These are phyloP conservation scores for Parthenolecanium corni DNA, from an alignment of 2,888 invertebrate species.

Conservation along the genomic window DNA sequence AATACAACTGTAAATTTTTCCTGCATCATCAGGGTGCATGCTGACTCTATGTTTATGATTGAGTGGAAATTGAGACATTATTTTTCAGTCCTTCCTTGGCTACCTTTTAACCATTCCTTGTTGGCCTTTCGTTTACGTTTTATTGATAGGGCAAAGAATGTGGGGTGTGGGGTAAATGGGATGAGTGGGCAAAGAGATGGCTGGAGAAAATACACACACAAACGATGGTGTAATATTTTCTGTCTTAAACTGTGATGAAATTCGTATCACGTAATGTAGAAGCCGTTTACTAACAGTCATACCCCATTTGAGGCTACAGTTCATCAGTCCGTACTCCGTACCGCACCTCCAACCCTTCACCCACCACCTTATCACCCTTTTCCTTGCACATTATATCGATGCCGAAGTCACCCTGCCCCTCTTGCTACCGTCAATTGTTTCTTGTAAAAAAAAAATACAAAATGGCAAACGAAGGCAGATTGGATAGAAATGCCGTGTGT, in stretches of 20 bases:
- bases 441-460: constrained; percentile 19
- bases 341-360: background rate
- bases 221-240: constrained; percentile 4
- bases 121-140: background rate
- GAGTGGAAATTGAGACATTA: no score
- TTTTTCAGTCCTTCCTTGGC: no score
- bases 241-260: constrained; percentile 15
- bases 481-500: background rate
- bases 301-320: constrained; percentile 27
- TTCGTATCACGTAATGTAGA: constrained; percentile 26
- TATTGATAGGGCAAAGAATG: background rate
- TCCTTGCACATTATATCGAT: background rate
- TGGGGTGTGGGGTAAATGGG: background rate
- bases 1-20: no score
- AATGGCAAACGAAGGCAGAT: constrained; percentile 26
- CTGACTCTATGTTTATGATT: no score
- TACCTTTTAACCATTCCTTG: background rate
- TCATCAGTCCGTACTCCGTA: constrained; percentile 19
- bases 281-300: constrained; percentile 29
- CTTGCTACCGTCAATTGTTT: constrained; percentile 14
- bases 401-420: background rate
- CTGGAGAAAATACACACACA: background rate
- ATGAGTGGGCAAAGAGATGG: background rate
- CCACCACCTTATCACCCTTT: background rate
- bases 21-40: no score